phyloP scores from a whole-genome alignment of 2,113 vertebrate species.

The Pseudorhombus dupliciocellatus region DNA sequence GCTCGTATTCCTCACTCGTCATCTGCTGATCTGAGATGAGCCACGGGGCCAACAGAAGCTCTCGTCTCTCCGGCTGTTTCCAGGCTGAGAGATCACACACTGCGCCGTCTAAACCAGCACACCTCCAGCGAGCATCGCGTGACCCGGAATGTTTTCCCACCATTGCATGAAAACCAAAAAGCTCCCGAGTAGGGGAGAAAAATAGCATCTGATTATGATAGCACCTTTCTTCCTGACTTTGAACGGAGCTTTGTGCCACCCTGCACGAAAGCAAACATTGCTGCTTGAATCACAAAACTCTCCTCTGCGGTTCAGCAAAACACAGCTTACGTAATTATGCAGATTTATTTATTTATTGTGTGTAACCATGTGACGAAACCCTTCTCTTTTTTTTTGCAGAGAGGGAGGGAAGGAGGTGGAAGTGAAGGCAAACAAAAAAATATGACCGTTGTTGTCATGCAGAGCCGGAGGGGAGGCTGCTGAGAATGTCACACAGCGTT shows the following conservation, averaged over 20 bases:
- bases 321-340: constrained; percentile 63
- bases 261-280: constrained; percentile 27
- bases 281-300: constrained; percentile 35
- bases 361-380: constrained; percentile 71
- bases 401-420: constrained; percentile 21
- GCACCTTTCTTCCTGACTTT: constrained; percentile 12
- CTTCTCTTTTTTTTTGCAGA: constrained; percentile 26
- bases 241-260: constrained; percentile 26
- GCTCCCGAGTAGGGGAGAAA: constrained; percentile 1
- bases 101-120: constrained; percentile 23
- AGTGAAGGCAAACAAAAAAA: constrained; percentile 9
- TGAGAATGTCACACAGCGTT: constrained; percentile 61
- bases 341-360: constrained; percentile 72
- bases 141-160: constrained; percentile 29
- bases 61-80: constrained; percentile 43
- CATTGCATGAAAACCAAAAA: constrained; percentile 2
- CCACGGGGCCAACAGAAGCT: constrained; percentile 39
- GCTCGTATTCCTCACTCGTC: constrained; percentile 13
- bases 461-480: constrained; percentile 57
- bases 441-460: constrained; percentile 42
- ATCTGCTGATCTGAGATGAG: constrained; percentile 52
- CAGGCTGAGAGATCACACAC: constrained; percentile 26
- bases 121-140: constrained; percentile 4
- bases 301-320: constrained; percentile 49
- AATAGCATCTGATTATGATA: constrained; percentile 4